Evolutionary conservation across 2,888 invertebrate genomes (phyloP).

Genomic region (Heliconius charithonia): DNA sequence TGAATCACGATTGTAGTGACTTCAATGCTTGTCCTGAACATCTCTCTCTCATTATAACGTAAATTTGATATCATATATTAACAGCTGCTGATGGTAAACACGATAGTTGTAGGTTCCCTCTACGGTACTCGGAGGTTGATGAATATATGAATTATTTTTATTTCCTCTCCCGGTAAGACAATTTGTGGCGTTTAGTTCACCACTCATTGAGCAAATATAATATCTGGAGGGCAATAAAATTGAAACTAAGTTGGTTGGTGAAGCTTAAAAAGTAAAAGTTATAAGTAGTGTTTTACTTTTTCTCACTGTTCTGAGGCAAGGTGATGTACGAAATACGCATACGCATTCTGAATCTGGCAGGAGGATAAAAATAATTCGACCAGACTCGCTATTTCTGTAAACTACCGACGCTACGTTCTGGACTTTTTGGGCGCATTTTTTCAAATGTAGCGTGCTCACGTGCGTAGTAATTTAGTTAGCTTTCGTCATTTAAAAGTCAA

Average conservation of each 20-base stretch:
- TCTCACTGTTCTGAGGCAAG: not conserved
- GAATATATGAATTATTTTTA: not conserved
- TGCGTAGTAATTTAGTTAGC: not conserved
- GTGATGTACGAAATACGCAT: slow-evolving; percentile 4
- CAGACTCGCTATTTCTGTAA: slow-evolving; percentile 20
- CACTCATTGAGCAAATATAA: not conserved
- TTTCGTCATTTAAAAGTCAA: not conserved
- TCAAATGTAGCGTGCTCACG: not conserved
- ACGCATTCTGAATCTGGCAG: slow-evolving; percentile 4
- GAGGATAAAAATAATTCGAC: slow-evolving; percentile 23
- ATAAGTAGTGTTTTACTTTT: too few species aligned
- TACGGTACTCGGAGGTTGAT: too few species aligned
- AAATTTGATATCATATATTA: too few species aligned
- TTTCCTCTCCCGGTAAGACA: not conserved
- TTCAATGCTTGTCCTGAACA: too few species aligned
- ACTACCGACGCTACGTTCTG: not conserved
- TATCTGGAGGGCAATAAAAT: not conserved
- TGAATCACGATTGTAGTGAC: too few species aligned
- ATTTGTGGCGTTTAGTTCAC: not conserved
- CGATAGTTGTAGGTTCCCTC: too few species aligned
- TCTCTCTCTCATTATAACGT: too few species aligned
- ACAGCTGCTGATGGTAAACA: too few species aligned
- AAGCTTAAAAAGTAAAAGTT: too few species aligned
- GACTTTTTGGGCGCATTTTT: slow-evolving; percentile 4
- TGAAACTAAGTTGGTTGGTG: not conserved